These are phyloP conservation scores for Amblyjoppa proteus DNA, from an alignment of 2,888 invertebrate genomes.

Conservation along the genomic window DNA sequence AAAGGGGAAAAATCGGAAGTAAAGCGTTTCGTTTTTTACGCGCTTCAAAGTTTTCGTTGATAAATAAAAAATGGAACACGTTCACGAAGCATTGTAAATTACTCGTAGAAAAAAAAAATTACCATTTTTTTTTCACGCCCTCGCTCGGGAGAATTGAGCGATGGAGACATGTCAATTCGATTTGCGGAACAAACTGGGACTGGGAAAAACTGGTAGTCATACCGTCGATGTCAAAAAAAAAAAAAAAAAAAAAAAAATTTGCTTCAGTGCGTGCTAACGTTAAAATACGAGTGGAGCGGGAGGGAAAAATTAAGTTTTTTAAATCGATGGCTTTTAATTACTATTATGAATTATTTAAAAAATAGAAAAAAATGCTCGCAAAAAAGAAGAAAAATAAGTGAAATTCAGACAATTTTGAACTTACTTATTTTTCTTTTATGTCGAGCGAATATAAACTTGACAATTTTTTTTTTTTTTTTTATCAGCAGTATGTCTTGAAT, in stretches of 20 bases:
- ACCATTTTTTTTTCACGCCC: background rate
- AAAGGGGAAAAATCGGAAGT: slow-evolving; percentile 26
- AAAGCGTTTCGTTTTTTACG: background rate
- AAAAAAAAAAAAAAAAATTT: background rate
- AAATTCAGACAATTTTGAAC: background rate
- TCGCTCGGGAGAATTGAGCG: background rate
- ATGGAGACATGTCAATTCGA: background rate
- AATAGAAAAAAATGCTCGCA: background rate
- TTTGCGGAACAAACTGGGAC: background rate
- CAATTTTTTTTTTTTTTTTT: background rate
- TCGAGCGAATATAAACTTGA: background rate
- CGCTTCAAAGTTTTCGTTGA: background rate
- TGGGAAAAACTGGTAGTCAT: background rate
- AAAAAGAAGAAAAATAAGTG: background rate
- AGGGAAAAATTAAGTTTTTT: no score
- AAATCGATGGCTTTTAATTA: no score
- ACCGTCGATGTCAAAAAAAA: background rate
- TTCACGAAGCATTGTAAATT: slow-evolving; percentile 1
- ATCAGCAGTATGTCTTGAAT: background rate
- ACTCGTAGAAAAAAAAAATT: background rate
- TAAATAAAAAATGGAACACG: slow-evolving; percentile 18
- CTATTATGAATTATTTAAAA: no score
- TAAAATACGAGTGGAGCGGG: no score
- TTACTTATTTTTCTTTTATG: background rate
- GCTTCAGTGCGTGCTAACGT: background rate